Base-by-base conservation (phyloP, 2,797 vertebrate genomes). In the Centropyge bicolor region DNA sequence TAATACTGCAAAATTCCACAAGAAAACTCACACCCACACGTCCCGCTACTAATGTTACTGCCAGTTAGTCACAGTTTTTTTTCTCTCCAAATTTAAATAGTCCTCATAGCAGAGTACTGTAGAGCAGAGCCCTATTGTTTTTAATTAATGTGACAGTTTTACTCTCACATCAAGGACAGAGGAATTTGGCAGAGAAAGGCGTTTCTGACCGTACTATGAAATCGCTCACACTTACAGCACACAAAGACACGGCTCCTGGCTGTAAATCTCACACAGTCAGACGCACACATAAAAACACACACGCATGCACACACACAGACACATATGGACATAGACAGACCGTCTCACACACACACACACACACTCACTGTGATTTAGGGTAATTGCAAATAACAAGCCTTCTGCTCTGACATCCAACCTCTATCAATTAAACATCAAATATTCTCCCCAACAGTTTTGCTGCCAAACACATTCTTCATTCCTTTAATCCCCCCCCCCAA, bases 391-490 rank as follows among this genome's bases (percentile, higher is more conserved):
- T 76, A 86, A 85, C 80, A 84, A 83, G 70, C 46, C 80, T 61
- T 48, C 79, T 70, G 63, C 74, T 77, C 71, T 62, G 56, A 78
- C 80, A 80, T 75, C 63, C 74, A 87, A 86, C 74, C 76, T 86
- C 81, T 72, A 89, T 90, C 79, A 91, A 92, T 90, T 88, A 89
- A 86, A 87, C 84, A 90, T 87, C 60, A 84, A 79, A 86, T 80
- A 78, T 78, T 73, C 78, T 78, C 57, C 70, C 72, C 80, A 85
- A 82, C 81, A 80, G 78, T 83, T 89, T 84, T 60, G 52, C 74
- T 87, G 84, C 87, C 86, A 90, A 91, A 90, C 73, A 81, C 86
- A 83, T 88, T 89, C 67, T 78, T 82, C 72, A 72, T 82, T 83
- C 70, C 48, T 89, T 87, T 90, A 82, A 90, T 85, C 81, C 75